These are phyloP conservation scores for Cerastis leucographa DNA, from an alignment of 2,888 invertebrate species.

Conservation along the genomic window DNA sequence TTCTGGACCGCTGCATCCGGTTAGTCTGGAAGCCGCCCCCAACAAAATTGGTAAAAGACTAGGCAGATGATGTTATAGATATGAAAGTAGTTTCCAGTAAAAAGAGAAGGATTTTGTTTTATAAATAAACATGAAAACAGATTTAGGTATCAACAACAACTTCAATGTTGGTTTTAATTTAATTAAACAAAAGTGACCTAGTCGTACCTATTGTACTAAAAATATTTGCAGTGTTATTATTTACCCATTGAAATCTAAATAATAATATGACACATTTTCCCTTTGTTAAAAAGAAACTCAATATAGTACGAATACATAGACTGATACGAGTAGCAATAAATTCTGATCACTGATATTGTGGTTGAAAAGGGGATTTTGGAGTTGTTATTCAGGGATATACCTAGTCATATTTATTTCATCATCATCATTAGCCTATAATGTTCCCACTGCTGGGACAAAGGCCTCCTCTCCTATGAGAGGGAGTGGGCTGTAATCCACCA, in stretches of 20 bases:
- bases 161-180: background rate
- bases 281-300: background rate
- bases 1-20: too few species aligned
- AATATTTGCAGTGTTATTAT: background rate
- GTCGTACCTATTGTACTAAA: background rate
- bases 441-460: too few species aligned
- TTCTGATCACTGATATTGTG: background rate
- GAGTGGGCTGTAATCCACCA: too few species aligned
- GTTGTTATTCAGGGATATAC: too few species aligned
- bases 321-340: background rate
- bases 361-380: background rate
- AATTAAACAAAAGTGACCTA: slow-evolving; percentile 5
- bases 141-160: background rate
- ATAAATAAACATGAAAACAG: background rate
- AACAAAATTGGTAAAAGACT: too few species aligned
- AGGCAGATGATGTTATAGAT: too few species aligned
- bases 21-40: too few species aligned
- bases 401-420: background rate
- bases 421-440: too few species aligned
- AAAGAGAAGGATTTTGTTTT: too few species aligned
- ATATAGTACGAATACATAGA: background rate
- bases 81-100: too few species aligned
- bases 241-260: background rate
- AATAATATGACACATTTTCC: background rate
- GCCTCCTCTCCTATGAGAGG: too few species aligned